Base-by-base conservation (phyloP, 2,797 vertebrate species). In the Phrynocephalus guinanensis region DNA sequence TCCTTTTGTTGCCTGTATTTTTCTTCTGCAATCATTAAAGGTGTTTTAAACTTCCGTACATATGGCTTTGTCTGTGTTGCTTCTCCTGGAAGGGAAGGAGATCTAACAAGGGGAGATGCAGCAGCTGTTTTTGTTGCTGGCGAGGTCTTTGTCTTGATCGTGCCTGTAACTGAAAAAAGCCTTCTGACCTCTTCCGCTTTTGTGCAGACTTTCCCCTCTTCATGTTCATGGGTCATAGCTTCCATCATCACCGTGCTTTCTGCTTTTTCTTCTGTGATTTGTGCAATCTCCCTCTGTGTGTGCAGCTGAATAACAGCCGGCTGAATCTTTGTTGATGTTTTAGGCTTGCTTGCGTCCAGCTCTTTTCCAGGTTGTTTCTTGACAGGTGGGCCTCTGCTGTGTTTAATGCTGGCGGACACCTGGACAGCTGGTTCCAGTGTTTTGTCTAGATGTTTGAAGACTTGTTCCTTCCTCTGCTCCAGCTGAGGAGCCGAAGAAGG, bases 1-100 rank as follows among this genome's bases (percentile, higher is more conserved):
- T 98, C 97, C 88, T 38, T 97, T 86, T 97, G 94, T 83, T 97
- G 97, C 73, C 97, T 95, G 86, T 96, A 98, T 91, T 97, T 98
- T 95, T 97, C 97, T 94, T 99, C 98, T 71, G 98, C 97, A 92
- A 98, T 97, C 95, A 99, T 99, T 95, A 99, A 95, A n/a, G 98
- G 97, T 24, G 98, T 99, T 95, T 96, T 98, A 93, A 98, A 99
- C 97, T 97, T 98, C 93, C 97, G 97, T 77, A 92, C 87, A 16
- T 97, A 97, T 1, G 97, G 96, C 94, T 94, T 97, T 92, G 92
- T 95, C 87, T 85, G 91, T 26, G 95, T 96, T 67, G 96, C 91
- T 84, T 97, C 97, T 72, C 95, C 96, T 72, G 97, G 96, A 56
- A 98, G 96, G 77, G 98, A 97, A 82, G 97, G 98, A 83, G 98